Conservation (phyloP, 2,113 vertebrate species). For the Ciconia boyciana region DNA sequence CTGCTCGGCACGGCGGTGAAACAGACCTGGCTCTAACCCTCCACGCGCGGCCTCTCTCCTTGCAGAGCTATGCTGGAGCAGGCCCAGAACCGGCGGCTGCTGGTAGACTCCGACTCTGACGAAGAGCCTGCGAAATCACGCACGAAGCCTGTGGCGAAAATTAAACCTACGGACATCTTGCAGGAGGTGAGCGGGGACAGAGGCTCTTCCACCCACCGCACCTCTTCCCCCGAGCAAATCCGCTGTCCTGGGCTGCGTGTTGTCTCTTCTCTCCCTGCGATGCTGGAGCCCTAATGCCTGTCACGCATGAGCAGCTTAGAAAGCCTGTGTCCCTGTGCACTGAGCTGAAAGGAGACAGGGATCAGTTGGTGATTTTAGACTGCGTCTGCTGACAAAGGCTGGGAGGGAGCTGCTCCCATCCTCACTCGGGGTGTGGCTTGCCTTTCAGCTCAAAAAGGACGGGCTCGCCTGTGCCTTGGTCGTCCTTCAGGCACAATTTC, state of each 20-base stretch:
- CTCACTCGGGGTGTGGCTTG: neutral
- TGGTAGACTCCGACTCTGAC: constrained; percentile 85
- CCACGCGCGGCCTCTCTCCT: rapidly evolving
- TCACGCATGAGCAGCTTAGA: neutral
- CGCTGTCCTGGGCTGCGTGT: rapidly evolving
- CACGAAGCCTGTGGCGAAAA: rapidly evolving
- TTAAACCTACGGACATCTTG: constrained; percentile 85
- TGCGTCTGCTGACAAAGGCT: neutral
- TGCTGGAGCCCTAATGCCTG: neutral
- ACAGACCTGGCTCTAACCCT: rapidly evolving
- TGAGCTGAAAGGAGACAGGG: neutral
- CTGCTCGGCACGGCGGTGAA: rapidly evolving
- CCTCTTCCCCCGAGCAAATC: neutral
- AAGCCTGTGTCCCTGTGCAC: neutral
- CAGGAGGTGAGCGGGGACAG: constrained; percentile 51
- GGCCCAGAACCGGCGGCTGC: constrained; percentile 74
- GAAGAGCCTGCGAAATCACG: neutral
- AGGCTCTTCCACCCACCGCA: neutral
- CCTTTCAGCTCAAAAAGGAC: rapidly evolving
- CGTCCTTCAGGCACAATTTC: rapidly evolving
- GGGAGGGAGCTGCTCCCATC: neutral
- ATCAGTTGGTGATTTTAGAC: neutral
- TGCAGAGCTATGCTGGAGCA: constrained; percentile 85
- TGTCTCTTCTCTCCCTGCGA: neutral
- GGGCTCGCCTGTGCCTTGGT: neutral